A percentile compares a stretch with the other conserved stretches of the same genome.
These are phyloP conservation scores for Xyliphius kryptos DNA, from an alignment of 2,113 vertebrate species.

Conservation along the genomic window DNA sequence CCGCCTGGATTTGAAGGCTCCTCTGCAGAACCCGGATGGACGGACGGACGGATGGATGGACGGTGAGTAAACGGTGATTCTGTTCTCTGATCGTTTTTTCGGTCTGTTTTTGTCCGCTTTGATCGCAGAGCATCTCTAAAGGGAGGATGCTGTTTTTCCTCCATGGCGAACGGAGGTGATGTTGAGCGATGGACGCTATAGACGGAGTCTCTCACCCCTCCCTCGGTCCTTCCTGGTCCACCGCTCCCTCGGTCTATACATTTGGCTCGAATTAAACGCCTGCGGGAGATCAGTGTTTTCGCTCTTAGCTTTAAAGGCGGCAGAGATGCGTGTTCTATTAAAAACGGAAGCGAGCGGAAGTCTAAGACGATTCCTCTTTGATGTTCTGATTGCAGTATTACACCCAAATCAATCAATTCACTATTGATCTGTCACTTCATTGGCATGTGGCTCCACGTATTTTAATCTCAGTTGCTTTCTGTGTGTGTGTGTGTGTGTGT, in stretches of 20 bases:
- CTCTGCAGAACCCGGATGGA: constrained; percentile 68
- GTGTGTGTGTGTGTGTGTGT: constrained; percentile 44
- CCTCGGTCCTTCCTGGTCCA: background rate
- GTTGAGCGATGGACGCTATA: constrained; percentile 36
- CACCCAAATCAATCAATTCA: no score
- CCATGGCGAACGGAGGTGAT: constrained; percentile 53
- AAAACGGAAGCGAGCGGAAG: no score
- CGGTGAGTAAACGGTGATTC: constrained; percentile 65
- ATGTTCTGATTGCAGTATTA: no score
- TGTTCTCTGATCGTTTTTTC: constrained; percentile 1
- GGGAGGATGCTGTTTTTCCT: constrained; percentile 39
- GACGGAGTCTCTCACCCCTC: constrained; percentile 51
- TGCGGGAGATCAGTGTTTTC: no score
- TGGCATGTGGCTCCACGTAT: no score
- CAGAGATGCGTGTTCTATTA: no score
- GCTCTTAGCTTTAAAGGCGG: no score
- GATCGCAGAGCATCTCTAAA: constrained; percentile 27
- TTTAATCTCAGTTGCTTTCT: constrained; percentile 8
- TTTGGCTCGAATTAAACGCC: constrained; percentile 2
- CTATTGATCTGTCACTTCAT: no score
- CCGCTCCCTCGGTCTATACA: background rate
- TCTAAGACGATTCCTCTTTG: no score
- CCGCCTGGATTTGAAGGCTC: constrained; percentile 58
- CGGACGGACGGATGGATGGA: constrained; percentile 45
- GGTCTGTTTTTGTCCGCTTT: constrained; percentile 10